phyloP scores from a whole-genome alignment of 2,797 vertebrate species.

The Pogoniulus pusillus region DNA sequence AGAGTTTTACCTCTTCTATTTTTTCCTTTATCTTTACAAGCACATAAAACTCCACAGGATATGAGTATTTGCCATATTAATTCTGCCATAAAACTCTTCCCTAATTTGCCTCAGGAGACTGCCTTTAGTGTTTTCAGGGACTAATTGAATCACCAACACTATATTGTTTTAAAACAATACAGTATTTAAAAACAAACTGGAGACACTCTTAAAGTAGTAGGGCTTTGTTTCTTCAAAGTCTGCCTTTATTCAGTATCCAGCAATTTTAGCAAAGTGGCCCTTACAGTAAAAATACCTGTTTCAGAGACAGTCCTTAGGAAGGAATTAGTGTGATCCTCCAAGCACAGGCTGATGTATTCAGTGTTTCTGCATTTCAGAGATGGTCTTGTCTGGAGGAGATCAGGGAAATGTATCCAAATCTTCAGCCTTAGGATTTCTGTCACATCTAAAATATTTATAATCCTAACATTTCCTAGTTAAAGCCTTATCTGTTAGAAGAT shows the following conservation, averaged over 20 bases:
- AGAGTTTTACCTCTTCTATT: constrained; percentile 17
- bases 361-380: neutral
- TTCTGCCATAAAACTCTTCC: constrained; percentile 33
- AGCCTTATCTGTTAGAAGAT: neutral
- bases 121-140: constrained; percentile 23
- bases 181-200: constrained; percentile 40
- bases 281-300: neutral
- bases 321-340: neutral
- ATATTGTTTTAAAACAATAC: constrained; percentile 19
- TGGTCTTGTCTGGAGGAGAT: neutral
- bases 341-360: neutral
- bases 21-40: constrained; percentile 3
- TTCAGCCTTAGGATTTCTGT: constrained; percentile 12
- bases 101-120: constrained; percentile 50
- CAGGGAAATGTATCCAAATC: neutral
- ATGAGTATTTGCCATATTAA: constrained; percentile 57
- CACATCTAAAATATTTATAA: neutral
- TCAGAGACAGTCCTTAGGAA: neutral
- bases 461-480: neutral
- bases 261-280: neutral
- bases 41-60: constrained; percentile 35
- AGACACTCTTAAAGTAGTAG: neutral
- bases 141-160: constrained; percentile 33
- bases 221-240: constrained; percentile 2
- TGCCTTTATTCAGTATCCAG: neutral